Evolutionary conservation across 2,888 invertebrate species (phyloP).

Genomic region (Diabrotica balteata): DNA sequence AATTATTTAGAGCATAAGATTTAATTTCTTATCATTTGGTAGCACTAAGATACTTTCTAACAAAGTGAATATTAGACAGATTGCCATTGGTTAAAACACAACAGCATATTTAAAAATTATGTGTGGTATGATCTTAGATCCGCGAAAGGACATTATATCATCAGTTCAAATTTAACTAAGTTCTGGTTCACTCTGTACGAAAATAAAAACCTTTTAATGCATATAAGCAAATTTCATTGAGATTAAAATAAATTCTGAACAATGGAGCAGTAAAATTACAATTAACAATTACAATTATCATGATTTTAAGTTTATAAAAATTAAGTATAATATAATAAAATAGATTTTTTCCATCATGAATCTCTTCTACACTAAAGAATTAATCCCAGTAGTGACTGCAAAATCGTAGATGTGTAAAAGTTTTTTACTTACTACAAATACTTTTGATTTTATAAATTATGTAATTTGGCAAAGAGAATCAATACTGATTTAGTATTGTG

Average conservation of each 20-base stretch:
- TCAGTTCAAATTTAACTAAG: background rate
- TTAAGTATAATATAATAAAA: constrained; percentile 37
- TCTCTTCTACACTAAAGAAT: constrained; percentile 31
- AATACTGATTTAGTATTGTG: too few relatives aligned
- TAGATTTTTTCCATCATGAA: constrained; percentile 30
- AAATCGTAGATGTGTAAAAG: background rate
- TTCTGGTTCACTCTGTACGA: constrained; percentile 2
- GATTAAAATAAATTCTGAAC: constrained; percentile 16
- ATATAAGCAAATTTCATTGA: too few relatives aligned
- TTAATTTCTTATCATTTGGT: too few relatives aligned
- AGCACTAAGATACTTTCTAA: too few relatives aligned
- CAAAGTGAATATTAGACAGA: too few relatives aligned
- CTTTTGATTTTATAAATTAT: too few relatives aligned
- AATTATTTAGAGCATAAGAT: too few relatives aligned
- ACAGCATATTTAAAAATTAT: too few relatives aligned
- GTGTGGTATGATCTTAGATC: background rate
- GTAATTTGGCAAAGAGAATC: too few relatives aligned
- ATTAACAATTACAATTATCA: constrained; percentile 10
- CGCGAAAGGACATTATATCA: background rate
- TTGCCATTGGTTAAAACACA: too few relatives aligned
- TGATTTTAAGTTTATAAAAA: constrained; percentile 21
- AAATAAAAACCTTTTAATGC: constrained; percentile 4
- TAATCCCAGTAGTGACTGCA: constrained; percentile 20
- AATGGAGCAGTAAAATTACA: constrained; percentile 8
- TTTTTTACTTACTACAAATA: too few relatives aligned